These are phyloP conservation scores for pig (Sus scrofa) DNA, from an alignment of 2,113 vertebrate species.

Conservation along the genomic window DNA sequence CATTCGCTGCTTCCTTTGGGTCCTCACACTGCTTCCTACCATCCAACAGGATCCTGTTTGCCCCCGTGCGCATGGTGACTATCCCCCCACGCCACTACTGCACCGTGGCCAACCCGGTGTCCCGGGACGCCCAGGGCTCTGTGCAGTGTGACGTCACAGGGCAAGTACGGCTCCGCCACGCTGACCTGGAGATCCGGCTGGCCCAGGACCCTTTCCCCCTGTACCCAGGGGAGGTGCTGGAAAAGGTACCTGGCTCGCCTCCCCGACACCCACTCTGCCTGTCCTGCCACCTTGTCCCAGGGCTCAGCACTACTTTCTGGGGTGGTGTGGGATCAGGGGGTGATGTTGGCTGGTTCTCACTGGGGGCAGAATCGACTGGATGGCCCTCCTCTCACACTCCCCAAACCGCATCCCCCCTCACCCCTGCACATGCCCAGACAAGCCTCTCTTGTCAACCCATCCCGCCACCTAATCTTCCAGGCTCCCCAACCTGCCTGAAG, in stretches of 20 bases:
- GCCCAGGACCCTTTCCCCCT: slow-evolving; percentile 93
- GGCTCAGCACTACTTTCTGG: neutral
- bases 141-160: slow-evolving; percentile 90
- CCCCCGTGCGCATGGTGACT: slow-evolving; percentile 90
- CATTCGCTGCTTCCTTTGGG: neutral
- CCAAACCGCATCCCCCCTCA: no score
- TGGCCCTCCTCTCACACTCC: neutral
- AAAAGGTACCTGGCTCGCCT: slow-evolving; percentile 85
- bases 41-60: slow-evolving; percentile 89
- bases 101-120: slow-evolving; percentile 90
- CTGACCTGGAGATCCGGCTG: slow-evolving; percentile 94
- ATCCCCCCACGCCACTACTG: slow-evolving; percentile 95
- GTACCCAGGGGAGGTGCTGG: slow-evolving; percentile 91
- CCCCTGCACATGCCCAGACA: neutral
- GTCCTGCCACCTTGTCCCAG: neutral
- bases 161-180: slow-evolving; percentile 93
- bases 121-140: slow-evolving; percentile 77
- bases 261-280: fast-evolving
- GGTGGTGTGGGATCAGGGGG: neutral
- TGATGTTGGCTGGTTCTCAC: neutral
- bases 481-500: neutral
- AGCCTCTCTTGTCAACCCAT: neutral
- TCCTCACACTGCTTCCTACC: neutral
- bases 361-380: neutral
- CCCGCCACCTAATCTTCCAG: neutral